Conservation (phyloP, 2,888 invertebrate species). For the Glaucopsyche alexis region DNA sequence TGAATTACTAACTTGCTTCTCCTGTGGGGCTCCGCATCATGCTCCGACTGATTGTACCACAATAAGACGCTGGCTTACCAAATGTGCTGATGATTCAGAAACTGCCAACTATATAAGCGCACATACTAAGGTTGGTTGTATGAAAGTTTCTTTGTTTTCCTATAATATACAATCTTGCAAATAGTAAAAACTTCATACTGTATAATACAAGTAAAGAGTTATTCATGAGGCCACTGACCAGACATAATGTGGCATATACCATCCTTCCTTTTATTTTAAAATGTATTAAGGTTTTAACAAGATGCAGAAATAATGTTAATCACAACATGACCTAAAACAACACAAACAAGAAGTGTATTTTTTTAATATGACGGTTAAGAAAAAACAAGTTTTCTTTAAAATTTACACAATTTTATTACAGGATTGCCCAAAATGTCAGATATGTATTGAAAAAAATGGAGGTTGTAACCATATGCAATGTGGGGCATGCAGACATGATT, state of each 20-base stretch:
- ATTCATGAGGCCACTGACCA: background rate
- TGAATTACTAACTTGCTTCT: slow-evolving; percentile 95
- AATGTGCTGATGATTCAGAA: slow-evolving; percentile 99
- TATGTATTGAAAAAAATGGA: slow-evolving; percentile 99
- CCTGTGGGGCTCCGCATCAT: slow-evolving; percentile 98
- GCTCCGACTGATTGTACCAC: slow-evolving; percentile 98
- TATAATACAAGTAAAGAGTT: background rate
- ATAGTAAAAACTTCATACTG: background rate
- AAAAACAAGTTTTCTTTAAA: no score
- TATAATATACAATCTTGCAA: background rate
- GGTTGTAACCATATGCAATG: slow-evolving; percentile 99
- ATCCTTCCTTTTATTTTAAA: background rate
- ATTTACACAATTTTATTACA: slow-evolving; percentile 48
- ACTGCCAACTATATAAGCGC: slow-evolving; percentile 99
- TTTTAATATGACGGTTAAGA: no score
- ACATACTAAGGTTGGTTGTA: slow-evolving; percentile 89
- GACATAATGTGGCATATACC: background rate
- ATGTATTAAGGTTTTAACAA: no score
- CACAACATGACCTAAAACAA: background rate
- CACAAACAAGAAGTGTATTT: no score
- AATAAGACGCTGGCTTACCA: slow-evolving; percentile 98
- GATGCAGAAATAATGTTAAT: background rate
- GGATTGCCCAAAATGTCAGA: slow-evolving; percentile 99
- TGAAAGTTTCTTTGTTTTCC: background rate
- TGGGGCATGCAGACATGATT: slow-evolving; percentile 97